Evolutionary conservation across 2,888 invertebrate genomes (phyloP).

Genomic region (Alsophila aescularia): DNA sequence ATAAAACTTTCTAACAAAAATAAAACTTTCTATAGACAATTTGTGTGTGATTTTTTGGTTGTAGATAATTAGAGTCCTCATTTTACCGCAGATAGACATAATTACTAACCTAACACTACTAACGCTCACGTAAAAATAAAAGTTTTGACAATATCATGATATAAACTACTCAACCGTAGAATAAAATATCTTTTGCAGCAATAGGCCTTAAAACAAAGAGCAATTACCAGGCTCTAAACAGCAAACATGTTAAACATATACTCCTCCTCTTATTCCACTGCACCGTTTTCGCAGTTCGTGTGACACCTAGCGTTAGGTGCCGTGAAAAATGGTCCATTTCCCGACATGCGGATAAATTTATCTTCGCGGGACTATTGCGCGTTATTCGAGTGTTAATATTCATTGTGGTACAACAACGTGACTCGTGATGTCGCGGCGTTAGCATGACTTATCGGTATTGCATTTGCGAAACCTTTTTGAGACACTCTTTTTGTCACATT

Average conservation of each 20-base stretch:
- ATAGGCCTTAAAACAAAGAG: too few relatives aligned
- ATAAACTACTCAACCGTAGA: too few relatives aligned
- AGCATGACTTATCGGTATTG: slow-evolving; percentile 16
- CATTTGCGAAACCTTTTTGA: slow-evolving; percentile 6
- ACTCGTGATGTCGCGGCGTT: slow-evolving; percentile 30
- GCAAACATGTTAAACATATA: neutral
- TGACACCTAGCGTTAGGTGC: slow-evolving; percentile 80
- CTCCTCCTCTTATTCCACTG: slow-evolving; percentile 17
- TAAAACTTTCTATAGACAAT: too few relatives aligned
- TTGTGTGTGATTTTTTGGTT: too few relatives aligned
- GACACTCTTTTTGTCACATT: neutral
- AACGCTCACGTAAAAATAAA: too few relatives aligned
- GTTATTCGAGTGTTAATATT: slow-evolving; percentile 81
- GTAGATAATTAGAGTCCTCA: too few relatives aligned
- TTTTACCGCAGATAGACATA: too few relatives aligned
- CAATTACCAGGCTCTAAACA: neutral
- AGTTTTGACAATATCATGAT: too few relatives aligned
- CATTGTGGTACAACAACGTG: slow-evolving; percentile 70
- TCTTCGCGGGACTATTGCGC: slow-evolving; percentile 74
- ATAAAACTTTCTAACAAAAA: too few relatives aligned
- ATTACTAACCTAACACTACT: too few relatives aligned
- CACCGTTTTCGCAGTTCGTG: slow-evolving; percentile 55
- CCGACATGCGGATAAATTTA: slow-evolving; percentile 80
- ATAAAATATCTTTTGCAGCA: too few relatives aligned
- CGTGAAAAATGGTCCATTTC: slow-evolving; percentile 81